phyloP scores from a whole-genome alignment of 2,113 vertebrate genomes.

The Perca schrenkii region DNA sequence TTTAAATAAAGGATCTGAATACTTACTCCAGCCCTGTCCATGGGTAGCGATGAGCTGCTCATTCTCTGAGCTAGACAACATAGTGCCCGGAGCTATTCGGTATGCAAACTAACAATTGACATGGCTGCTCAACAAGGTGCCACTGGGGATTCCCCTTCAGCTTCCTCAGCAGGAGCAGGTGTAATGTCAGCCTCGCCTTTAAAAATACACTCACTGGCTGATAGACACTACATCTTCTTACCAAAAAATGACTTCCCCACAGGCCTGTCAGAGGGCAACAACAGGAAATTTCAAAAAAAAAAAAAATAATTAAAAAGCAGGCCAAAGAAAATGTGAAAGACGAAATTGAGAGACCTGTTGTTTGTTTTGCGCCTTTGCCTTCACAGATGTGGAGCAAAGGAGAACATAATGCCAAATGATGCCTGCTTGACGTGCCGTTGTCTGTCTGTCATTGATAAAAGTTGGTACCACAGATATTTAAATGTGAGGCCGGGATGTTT shows the following conservation, averaged over 20 bases:
- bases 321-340: slow-evolving; percentile 31
- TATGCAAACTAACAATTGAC: slow-evolving; percentile 85
- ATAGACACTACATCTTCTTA: slow-evolving; percentile 54
- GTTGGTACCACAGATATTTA: slow-evolving; percentile 76
- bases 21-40: slow-evolving; percentile 17
- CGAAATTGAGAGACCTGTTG: slow-evolving; percentile 59
- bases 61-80: slow-evolving; percentile 56
- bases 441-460: slow-evolving; percentile 86
- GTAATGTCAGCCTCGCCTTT: slow-evolving; percentile 71
- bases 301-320: slow-evolving; percentile 20
- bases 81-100: slow-evolving; percentile 68
- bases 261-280: slow-evolving; percentile 62
- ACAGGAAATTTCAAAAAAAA: slow-evolving; percentile 24
- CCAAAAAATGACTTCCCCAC: slow-evolving; percentile 55
- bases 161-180: slow-evolving; percentile 63
- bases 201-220: slow-evolving; percentile 66
- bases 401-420: slow-evolving; percentile 80
- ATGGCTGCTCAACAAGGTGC: slow-evolving; percentile 73
- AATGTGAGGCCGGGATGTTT: slow-evolving; percentile 70
- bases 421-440: slow-evolving; percentile 76
- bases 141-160: slow-evolving; percentile 77
- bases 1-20: no score
- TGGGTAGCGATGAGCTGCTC: slow-evolving; percentile 60
- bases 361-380: slow-evolving; percentile 56
- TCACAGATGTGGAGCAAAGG: slow-evolving; percentile 60